A percentile compares a stretch with the other conserved stretches of the same genome.
Conservation (phyloP, 2,888 invertebrate genomes). For the Ochropacha duplaris region DNA sequence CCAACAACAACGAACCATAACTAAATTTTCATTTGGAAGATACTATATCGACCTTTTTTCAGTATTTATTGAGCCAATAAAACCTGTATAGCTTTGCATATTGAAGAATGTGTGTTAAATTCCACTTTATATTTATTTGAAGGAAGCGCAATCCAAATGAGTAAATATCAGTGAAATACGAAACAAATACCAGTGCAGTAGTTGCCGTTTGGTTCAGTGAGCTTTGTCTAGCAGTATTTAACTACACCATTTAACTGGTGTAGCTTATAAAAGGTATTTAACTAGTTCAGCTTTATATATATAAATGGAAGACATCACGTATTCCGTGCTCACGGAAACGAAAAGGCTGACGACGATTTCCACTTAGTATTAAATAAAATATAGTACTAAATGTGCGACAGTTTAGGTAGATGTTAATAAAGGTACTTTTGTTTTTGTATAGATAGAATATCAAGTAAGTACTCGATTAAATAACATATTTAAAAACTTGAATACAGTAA, state of each 20-base stretch:
- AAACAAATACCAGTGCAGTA: conserved; percentile 1
- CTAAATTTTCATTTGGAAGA: background rate
- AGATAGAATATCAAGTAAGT: too few species aligned
- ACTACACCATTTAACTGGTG: background rate
- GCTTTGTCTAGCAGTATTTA: background rate
- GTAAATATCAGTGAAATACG: background rate
- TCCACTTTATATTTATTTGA: background rate
- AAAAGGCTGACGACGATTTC: background rate
- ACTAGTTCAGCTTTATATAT: background rate
- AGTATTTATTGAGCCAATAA: background rate
- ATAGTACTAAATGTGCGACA: background rate
- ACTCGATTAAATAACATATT: too few species aligned
- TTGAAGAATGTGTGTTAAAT: background rate
- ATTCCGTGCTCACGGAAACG: background rate
- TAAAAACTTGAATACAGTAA: too few species aligned
- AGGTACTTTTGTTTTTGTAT: background rate
- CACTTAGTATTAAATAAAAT: background rate
- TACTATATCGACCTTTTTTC: too few species aligned
- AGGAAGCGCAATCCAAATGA: background rate
- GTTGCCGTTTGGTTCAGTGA: background rate
- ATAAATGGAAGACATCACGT: background rate
- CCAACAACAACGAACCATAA: background rate
- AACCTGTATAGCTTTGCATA: background rate
- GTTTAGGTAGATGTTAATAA: background rate
- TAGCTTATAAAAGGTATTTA: background rate